A percentile compares a stretch with the other conserved stretches of the same genome.
phyloP scores from a whole-genome alignment of 2,797 vertebrate species.

The Champsocephalus gunnari region DNA sequence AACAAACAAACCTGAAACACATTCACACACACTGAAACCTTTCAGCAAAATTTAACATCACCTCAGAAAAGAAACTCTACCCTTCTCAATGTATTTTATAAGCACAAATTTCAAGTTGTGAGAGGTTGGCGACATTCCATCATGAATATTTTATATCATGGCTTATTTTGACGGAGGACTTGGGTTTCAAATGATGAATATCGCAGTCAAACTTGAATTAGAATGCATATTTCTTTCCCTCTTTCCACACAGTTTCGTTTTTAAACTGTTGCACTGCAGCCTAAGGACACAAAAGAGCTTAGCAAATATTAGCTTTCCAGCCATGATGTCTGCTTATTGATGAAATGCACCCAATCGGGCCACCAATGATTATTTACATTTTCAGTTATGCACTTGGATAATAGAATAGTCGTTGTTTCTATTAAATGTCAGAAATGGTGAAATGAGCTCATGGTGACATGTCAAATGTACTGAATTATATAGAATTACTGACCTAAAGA shows the following conservation, averaged over 20 bases:
- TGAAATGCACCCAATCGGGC: no score
- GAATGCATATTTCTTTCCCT: constrained; percentile 30
- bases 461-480: no score
- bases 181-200: constrained; percentile 44
- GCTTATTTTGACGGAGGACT: constrained; percentile 52
- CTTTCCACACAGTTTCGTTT: not conserved
- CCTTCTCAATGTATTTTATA: constrained; percentile 32
- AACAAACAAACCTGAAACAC: constrained; percentile 59
- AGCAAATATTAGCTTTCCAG: not conserved
- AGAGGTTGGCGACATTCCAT: constrained; percentile 16
- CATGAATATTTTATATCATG: constrained; percentile 13
- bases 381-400: no score
- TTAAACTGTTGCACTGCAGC: not conserved
- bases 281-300: not conserved
- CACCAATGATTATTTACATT: no score
- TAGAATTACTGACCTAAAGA: no score
- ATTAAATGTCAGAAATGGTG: no score
- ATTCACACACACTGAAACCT: constrained; percentile 51
- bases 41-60: constrained; percentile 43
- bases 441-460: no score
- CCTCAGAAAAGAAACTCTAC: constrained; percentile 26
- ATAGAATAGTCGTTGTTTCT: no score
- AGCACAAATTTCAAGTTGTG: constrained; percentile 21
- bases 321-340: not conserved
- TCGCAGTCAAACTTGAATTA: constrained; percentile 11